Evolutionary conservation across 2,113 vertebrate species (phyloP).

Genomic region (Rhinichthys klamathensis): DNA sequence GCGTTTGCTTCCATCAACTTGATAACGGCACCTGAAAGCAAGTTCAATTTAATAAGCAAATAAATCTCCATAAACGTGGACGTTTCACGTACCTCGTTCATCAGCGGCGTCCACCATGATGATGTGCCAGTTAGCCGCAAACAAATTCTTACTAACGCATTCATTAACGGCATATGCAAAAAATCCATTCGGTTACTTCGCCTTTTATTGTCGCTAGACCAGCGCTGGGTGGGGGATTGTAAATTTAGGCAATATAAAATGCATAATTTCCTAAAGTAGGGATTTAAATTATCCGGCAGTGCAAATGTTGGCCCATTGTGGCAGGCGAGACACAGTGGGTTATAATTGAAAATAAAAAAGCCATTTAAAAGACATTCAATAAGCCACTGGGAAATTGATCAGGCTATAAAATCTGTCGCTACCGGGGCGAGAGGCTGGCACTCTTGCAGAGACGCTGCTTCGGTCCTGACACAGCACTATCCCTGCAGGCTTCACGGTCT

Average conservation of each 20-base stretch:
- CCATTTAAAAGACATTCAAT: conserved; percentile 78
- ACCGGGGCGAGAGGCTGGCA: conserved; percentile 34
- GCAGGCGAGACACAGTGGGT: conserved; percentile 64
- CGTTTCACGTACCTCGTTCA: conserved; percentile 70
- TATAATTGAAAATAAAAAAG: conserved; percentile 77
- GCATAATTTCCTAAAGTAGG: conserved; percentile 75
- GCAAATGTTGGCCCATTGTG: conserved; percentile 58
- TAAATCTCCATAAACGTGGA: conserved; percentile 74
- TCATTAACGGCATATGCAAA: conserved; percentile 59
- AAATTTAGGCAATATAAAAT: conserved; percentile 61
- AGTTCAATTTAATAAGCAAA: conserved; percentile 76
- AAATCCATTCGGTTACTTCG: conserved; percentile 39
- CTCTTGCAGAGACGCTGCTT: conserved; percentile 32
- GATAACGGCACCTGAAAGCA: conserved; percentile 70
- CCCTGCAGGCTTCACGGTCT: conserved; percentile 10
- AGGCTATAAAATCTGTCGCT: conserved; percentile 69
- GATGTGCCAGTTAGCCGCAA: conserved; percentile 50
- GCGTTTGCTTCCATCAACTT: conserved; percentile 75
- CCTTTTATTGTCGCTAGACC: conserved; percentile 50
- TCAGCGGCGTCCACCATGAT: conserved; percentile 41
- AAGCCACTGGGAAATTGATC: conserved; percentile 77
- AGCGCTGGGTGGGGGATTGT: conserved; percentile 27
- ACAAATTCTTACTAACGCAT: conserved; percentile 40
- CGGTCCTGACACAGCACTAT: conserved; percentile 52
- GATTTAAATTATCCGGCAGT: conserved; percentile 72